Conservation (phyloP, 1,140 invertebrate genomes). For the Xylocopa sonorina region DNA sequence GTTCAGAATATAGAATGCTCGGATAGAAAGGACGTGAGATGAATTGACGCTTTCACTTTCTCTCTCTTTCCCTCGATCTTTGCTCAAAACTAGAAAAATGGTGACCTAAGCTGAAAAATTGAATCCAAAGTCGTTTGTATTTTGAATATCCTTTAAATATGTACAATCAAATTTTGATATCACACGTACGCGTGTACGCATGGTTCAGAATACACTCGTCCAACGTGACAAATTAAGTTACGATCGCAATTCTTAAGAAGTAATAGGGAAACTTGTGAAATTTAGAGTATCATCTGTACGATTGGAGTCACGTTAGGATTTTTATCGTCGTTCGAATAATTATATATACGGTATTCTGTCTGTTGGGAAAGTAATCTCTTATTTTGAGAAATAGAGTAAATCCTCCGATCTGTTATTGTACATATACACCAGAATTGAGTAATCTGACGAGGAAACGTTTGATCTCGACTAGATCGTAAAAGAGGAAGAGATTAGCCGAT, state of each 20-base stretch:
- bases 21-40: too few species aligned
- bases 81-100: not conserved
- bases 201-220: not conserved
- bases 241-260: not conserved
- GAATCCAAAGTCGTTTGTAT: not conserved
- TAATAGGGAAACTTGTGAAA: not conserved
- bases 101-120: not conserved
- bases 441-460: not conserved
- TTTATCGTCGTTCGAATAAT: slow-evolving; percentile 16
- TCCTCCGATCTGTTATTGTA: not conserved
- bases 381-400: not conserved
- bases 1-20: too few species aligned
- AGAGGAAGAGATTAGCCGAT: not conserved
- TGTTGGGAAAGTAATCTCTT: not conserved
- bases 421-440: not conserved
- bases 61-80: too few species aligned
- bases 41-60: too few species aligned
- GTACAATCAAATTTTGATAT: not conserved
- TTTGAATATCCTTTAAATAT: not conserved
- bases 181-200: too few species aligned
- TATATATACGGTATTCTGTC: not conserved
- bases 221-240: not conserved
- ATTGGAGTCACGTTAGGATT: not conserved
- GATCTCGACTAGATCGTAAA: too few species aligned
- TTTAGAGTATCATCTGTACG: not conserved